A percentile compares a stretch with the other conserved stretches of the same genome.
These are phyloP conservation scores for Gymnobelideus leadbeateri DNA, from an alignment of 2,113 vertebrate species.

Conservation along the genomic window DNA sequence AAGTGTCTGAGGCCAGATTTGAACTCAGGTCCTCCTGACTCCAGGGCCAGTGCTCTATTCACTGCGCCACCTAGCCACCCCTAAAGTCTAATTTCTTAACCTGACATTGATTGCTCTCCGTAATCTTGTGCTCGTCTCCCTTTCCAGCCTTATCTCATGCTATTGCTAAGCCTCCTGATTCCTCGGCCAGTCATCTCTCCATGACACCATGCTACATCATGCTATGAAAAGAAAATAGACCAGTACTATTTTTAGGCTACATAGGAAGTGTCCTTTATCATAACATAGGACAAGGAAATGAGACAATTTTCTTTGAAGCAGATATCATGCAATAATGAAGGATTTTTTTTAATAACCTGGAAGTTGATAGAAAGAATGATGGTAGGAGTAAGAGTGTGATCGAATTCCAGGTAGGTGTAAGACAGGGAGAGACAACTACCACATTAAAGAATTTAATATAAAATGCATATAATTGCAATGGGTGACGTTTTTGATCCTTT, in stretches of 20 bases:
- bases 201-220: neutral
- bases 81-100: neutral
- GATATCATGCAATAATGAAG: neutral
- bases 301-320: neutral
- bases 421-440: neutral
- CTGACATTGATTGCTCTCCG: neutral
- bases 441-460: neutral
- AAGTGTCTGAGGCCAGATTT: too few species aligned
- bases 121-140: neutral
- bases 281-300: neutral
- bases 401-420: neutral
- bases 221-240: neutral
- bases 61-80: too few species aligned
- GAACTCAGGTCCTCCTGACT: too few species aligned
- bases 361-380: neutral
- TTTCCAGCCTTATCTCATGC: neutral
- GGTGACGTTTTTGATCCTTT: neutral
- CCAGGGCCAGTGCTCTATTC: too few species aligned
- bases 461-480: neutral
- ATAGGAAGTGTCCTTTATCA: neutral
- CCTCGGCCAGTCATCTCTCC: neutral
- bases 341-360: neutral
- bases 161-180: neutral
- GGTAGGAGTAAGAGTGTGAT: neutral
- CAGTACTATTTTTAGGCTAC: neutral